These are phyloP conservation scores for Zaprionus camerounensis DNA, from an alignment of 1,140 invertebrate species.

Conservation along the genomic window DNA sequence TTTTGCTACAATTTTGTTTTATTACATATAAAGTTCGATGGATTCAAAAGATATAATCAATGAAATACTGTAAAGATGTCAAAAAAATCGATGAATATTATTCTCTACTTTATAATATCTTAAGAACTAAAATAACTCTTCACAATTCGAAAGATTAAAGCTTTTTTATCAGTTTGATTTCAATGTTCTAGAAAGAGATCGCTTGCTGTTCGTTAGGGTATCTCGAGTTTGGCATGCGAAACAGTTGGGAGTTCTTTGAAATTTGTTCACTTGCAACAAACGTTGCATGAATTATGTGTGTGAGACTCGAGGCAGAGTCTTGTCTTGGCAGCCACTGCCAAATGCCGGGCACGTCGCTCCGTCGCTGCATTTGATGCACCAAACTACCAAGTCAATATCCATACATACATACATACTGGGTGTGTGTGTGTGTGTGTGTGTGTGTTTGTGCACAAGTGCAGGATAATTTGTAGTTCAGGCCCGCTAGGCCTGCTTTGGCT, in stretches of 20 bases:
- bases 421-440: background rate
- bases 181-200: too few species aligned
- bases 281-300: slow-evolving; percentile 66
- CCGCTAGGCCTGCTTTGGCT: background rate
- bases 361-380: slow-evolving; percentile 75
- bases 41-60: too few species aligned
- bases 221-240: background rate
- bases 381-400: slow-evolving; percentile 61
- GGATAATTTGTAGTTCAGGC: slow-evolving; percentile 61
- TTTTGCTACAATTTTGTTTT: too few species aligned
- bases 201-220: slow-evolving; percentile 7
- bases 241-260: slow-evolving; percentile 6
- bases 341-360: slow-evolving; percentile 65
- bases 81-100: too few species aligned
- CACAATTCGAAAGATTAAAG: background rate
- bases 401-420: background rate
- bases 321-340: slow-evolving; percentile 49
- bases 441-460: slow-evolving; percentile 44
- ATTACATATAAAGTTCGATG: too few species aligned
- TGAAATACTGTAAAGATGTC: too few species aligned
- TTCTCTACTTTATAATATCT: too few species aligned
- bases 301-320: slow-evolving; percentile 34
- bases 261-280: slow-evolving; percentile 35
- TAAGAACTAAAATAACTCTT: too few species aligned
- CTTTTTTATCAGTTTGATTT: background rate